These are phyloP conservation scores for Toxotes jaculatrix DNA, from an alignment of 2,113 vertebrate species.

Conservation along the genomic window DNA sequence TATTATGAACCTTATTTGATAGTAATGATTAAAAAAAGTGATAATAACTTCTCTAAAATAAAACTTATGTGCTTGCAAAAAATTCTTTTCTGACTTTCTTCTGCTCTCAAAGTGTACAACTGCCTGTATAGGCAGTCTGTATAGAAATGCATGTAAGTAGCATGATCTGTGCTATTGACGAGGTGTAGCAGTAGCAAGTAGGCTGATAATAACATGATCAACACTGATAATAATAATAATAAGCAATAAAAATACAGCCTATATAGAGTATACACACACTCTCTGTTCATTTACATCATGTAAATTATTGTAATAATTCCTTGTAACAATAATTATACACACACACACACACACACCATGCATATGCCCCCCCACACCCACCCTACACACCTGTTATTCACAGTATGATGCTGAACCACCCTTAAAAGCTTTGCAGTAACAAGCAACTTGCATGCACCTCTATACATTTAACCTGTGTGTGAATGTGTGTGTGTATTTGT, in stretches of 20 bases:
- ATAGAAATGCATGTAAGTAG: too few relatives aligned
- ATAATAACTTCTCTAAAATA: not conserved
- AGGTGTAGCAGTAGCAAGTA: too few relatives aligned
- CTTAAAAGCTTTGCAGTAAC: too few relatives aligned
- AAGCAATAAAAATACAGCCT: not conserved
- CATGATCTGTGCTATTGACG: not conserved
- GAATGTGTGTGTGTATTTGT: not conserved
- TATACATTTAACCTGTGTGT: too few relatives aligned
- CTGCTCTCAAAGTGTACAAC: not conserved
- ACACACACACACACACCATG: slow-evolving; percentile 27
- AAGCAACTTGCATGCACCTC: too few relatives aligned
- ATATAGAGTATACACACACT: not conserved
- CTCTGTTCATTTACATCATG: not conserved
- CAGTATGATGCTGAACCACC: too few relatives aligned
- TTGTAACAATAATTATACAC: too few relatives aligned
- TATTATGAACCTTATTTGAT: too few relatives aligned
- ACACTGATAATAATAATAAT: not conserved
- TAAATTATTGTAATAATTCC: too few relatives aligned
- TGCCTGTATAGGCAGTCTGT: not conserved
- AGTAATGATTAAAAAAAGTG: not conserved
- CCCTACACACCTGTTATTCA: too few relatives aligned
- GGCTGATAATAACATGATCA: not conserved
- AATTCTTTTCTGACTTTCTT: too few relatives aligned
- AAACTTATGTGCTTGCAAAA: not conserved
- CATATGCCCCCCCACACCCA: not conserved